A percentile compares a stretch with the other conserved stretches of the same genome.
These are phyloP conservation scores for Halcyon senegalensis DNA, from an alignment of 2,113 vertebrate genomes.

Conservation along the genomic window DNA sequence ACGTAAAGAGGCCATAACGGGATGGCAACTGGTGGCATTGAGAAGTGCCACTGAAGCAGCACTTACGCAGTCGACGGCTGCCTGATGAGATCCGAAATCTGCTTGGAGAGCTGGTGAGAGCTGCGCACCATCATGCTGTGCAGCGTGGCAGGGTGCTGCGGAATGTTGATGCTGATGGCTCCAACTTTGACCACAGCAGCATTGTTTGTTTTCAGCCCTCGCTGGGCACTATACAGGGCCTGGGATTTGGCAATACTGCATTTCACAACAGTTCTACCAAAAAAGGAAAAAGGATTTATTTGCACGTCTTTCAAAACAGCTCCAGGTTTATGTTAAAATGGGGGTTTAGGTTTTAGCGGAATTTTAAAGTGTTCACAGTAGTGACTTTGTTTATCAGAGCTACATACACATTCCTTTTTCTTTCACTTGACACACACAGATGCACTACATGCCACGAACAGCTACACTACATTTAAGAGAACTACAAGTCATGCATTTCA, in stretches of 20 bases:
- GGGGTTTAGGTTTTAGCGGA: neutral
- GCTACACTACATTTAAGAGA: neutral
- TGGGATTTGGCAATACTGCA: slow-evolving; percentile 99
- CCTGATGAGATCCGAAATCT: slow-evolving; percentile 97
- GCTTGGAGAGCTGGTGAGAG: slow-evolving; percentile 98
- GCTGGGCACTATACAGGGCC: slow-evolving; percentile 95
- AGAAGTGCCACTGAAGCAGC: neutral
- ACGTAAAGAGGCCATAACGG: fast-evolving
- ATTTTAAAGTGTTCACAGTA: neutral
- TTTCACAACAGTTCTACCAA: slow-evolving; percentile 95
- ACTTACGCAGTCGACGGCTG: slow-evolving; percentile 90
- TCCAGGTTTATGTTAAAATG: neutral
- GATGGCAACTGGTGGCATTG: fast-evolving
- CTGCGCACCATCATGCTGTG: slow-evolving; percentile 99
- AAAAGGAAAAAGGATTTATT: neutral
- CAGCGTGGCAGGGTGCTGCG: slow-evolving; percentile 95
- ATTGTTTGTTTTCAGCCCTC: slow-evolving; percentile 94
- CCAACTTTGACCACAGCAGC: slow-evolving; percentile 95
- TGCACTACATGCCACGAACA: slow-evolving; percentile 54
- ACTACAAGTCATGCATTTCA: slow-evolving; percentile 21
- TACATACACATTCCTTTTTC: neutral
- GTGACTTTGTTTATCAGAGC: neutral
- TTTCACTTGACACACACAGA: slow-evolving; percentile 1
- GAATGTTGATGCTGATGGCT: slow-evolving; percentile 97
- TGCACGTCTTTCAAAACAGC: fast-evolving